Evolutionary conservation across 2,113 vertebrate species (phyloP).

Genomic region (Dromiciops gliroides): DNA sequence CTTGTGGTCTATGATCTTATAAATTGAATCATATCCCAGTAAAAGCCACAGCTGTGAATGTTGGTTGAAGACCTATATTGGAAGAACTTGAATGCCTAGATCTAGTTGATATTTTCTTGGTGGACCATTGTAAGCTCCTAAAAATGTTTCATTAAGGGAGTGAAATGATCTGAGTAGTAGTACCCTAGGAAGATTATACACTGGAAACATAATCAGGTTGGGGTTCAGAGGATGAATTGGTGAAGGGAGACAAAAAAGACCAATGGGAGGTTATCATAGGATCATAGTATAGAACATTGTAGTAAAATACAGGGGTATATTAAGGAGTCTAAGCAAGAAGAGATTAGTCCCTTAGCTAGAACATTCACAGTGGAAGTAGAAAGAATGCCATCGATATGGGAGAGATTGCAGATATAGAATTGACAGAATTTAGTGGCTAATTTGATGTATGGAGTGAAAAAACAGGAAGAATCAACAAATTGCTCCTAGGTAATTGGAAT

Average conservation of each 20-base stretch:
- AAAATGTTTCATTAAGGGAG: neutral
- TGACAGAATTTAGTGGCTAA: neutral
- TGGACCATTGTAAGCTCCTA: neutral
- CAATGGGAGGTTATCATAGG: neutral
- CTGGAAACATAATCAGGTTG: neutral
- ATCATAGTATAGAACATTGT: neutral
- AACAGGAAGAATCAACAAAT: neutral
- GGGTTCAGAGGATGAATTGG: neutral
- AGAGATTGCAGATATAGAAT: neutral
- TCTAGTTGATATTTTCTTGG: neutral
- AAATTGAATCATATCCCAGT: neutral
- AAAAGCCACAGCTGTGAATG: neutral
- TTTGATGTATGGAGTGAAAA: neutral
- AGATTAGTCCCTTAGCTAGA: neutral
- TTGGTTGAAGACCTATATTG: neutral
- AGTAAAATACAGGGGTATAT: neutral
- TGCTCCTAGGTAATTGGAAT: neutral
- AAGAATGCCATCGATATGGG: neutral
- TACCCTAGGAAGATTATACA: neutral
- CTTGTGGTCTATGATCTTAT: neutral
- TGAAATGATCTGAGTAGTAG: neutral
- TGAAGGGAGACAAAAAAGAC: neutral
- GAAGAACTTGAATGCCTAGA: neutral
- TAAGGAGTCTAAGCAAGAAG: neutral
- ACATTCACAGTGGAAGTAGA: neutral